A percentile compares a stretch with the other conserved stretches of the same genome.
Conservation (phyloP, 2,888 invertebrate species). For the Heliconius aoede region DNA sequence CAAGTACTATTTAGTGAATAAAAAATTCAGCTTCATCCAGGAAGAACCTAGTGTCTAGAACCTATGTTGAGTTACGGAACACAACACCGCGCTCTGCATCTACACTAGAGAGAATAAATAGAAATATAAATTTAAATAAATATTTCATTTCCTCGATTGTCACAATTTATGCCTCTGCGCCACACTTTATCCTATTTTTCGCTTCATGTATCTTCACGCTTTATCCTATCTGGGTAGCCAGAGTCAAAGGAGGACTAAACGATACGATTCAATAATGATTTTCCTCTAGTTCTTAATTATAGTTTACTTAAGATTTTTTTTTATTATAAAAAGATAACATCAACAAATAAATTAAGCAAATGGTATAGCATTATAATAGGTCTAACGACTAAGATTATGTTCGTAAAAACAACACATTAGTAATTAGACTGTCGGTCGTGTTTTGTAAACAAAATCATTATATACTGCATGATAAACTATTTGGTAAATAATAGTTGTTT, state of each 20-base stretch:
- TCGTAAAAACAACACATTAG: conserved; percentile 11
- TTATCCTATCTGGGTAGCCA: too few relatives aligned
- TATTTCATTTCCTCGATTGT: too few relatives aligned
- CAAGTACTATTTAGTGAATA: background rate
- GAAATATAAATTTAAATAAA: too few relatives aligned
- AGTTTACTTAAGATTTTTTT: background rate
- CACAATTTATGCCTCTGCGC: too few relatives aligned
- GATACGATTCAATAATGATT: background rate
- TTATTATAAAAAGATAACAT: background rate
- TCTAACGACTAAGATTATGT: conserved; percentile 9
- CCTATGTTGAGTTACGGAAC: too few relatives aligned
- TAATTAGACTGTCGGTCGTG: background rate
- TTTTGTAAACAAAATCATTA: conserved; percentile 23
- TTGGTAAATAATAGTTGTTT: background rate
- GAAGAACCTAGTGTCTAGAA: too few relatives aligned
- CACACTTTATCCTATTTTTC: too few relatives aligned
- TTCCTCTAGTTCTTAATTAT: background rate
- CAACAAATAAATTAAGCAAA: conserved; percentile 21
- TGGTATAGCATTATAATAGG: background rate
- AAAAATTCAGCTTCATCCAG: too few relatives aligned
- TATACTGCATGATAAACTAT: background rate
- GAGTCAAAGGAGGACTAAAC: too few relatives aligned
- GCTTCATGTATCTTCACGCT: too few relatives aligned
- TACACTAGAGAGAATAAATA: too few relatives aligned
- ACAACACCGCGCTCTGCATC: too few relatives aligned